phyloP scores from a whole-genome alignment of 2,113 vertebrate genomes.

The Eidolon helvum region DNA sequence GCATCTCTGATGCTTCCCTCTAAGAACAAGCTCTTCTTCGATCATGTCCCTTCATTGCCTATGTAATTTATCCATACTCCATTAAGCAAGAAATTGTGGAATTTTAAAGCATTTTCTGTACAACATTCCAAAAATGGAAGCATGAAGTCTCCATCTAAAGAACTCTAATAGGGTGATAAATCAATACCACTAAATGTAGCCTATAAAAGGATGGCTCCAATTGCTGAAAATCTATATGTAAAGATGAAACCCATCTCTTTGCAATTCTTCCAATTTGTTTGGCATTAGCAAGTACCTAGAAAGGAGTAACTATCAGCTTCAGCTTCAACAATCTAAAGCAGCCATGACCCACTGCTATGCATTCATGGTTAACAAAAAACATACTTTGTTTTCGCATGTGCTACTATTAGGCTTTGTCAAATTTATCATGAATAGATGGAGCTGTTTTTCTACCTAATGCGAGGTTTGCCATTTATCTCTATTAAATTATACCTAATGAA shows the following conservation, averaged over 20 bases:
- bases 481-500: constrained; percentile 32
- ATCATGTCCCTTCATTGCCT: background rate
- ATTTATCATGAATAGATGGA: constrained; percentile 8
- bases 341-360: background rate
- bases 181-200: background rate
- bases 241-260: background rate
- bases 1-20: background rate
- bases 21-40: background rate
- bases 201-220: background rate
- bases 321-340: background rate
- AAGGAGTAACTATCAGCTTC: background rate
- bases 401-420: background rate
- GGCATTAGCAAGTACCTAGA: background rate
- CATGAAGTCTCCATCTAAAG: background rate
- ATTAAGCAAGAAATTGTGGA: background rate
- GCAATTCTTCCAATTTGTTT: background rate
- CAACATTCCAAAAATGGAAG: background rate
- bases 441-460: background rate
- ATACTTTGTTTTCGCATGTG: background rate
- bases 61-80: background rate
- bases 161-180: background rate
- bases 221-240: background rate
- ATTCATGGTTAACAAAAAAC: constrained; percentile 35
- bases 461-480: constrained; percentile 45
- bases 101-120: background rate